phyloP scores from a whole-genome alignment of 2,797 vertebrate genomes.

The Phoxinus dragarum region DNA sequence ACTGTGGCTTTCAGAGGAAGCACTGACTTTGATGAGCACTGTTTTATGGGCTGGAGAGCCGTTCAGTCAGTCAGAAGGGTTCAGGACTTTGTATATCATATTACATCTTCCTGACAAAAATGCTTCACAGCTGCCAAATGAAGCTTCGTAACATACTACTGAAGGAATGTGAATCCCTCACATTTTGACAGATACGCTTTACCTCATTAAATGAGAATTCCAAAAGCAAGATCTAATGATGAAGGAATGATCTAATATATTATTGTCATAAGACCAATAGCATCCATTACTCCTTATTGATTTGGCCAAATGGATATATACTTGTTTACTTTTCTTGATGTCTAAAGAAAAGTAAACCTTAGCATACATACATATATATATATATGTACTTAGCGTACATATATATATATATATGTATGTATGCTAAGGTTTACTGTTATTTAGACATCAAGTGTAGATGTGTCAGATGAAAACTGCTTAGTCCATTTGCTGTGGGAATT shows the following conservation, averaged over 20 bases:
- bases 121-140: not conserved
- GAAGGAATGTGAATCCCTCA: not conserved
- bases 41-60: conserved; percentile 27
- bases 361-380: too few relatives aligned
- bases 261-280: conserved; percentile 23
- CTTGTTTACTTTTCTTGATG: too few relatives aligned
- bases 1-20: conserved; percentile 46
- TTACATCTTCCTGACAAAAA: conserved; percentile 39
- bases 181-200: not conserved
- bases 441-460: conserved; percentile 20
- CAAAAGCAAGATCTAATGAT: conserved; percentile 16
- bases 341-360: too few relatives aligned
- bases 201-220: conserved; percentile 20
- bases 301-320: conserved; percentile 26
- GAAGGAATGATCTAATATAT: not conserved
- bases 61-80: conserved; percentile 47
- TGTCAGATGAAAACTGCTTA: conserved; percentile 27
- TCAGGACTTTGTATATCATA: conserved; percentile 27
- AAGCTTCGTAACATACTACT: conserved; percentile 23
- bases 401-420: not conserved
- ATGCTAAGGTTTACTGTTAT: not conserved
- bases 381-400: not conserved
- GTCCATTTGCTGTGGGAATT: conserved; percentile 18
- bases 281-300: conserved; percentile 59
- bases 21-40: conserved; percentile 17